phyloP scores from a whole-genome alignment of 1,140 invertebrate genomes.

The Heterodera schachtii region DNA sequence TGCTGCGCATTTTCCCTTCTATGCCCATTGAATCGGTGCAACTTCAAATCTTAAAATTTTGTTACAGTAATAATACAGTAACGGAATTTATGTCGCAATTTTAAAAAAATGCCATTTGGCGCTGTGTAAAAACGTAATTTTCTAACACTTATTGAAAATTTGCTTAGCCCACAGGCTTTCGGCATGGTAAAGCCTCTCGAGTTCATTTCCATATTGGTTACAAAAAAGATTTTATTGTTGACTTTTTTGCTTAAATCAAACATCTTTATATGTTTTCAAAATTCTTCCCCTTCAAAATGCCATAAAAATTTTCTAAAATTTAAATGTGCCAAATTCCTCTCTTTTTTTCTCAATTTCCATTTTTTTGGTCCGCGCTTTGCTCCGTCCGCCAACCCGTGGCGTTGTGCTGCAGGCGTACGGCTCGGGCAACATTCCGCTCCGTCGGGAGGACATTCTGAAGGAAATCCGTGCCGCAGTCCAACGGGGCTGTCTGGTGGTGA shows the following conservation, averaged over 20 bases:
- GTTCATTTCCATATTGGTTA: too few relatives aligned
- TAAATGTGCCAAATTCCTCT: too few relatives aligned
- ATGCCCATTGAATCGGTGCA: conserved; percentile 78
- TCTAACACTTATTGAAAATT: neutral
- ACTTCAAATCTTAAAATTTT: too few relatives aligned
- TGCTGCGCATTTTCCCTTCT: conserved; percentile 85
- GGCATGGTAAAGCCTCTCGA: too few relatives aligned
- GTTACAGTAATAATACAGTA: too few relatives aligned
- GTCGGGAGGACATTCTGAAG: conserved; percentile 79
- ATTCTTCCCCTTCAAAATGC: neutral
- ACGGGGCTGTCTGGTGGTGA: conserved; percentile 84
- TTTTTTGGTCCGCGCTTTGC: conserved; percentile 73
- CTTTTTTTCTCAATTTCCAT: too few relatives aligned
- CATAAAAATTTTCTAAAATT: neutral
- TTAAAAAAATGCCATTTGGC: neutral
- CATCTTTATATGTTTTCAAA: too few relatives aligned
- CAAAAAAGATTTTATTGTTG: too few relatives aligned
- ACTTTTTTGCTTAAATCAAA: too few relatives aligned
- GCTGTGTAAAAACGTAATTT: too few relatives aligned
- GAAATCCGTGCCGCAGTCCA: conserved; percentile 76
- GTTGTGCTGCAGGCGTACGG: conserved; percentile 80
- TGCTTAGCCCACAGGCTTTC: neutral
- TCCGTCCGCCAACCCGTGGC: conserved; percentile 78
- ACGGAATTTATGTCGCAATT: neutral
- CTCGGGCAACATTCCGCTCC: conserved; percentile 84